Percentiles rank a stretch among this genome's conserved stretches.
Evolutionary conservation across 1,140 invertebrate genomes (phyloP).

Genomic region (Pogonus chalceus): DNA sequence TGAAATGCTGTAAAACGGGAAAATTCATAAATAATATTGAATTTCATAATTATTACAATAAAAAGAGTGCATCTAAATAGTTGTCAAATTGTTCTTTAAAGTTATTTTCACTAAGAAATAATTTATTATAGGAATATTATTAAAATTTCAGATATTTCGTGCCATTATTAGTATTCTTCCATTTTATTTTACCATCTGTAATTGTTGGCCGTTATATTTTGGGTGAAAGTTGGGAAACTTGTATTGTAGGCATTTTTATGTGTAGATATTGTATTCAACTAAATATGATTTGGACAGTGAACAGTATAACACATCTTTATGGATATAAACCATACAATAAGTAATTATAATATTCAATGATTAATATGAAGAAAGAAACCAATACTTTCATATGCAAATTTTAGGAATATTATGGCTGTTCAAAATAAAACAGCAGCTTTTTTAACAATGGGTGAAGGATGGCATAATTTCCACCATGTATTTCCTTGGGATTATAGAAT

Average conservation of each 20-base stretch:
- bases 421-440: constrained; percentile 45
- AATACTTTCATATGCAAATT: not conserved
- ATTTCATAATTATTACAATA: no score
- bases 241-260: constrained; percentile 48
- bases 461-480: constrained; percentile 74
- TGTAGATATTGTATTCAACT: constrained; percentile 59
- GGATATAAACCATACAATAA: constrained; percentile 57
- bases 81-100: no score
- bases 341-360: constrained; percentile 32
- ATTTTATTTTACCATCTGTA: constrained; percentile 60
- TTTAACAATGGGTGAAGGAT: constrained; percentile 50
- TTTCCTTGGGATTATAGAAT: constrained; percentile 65
- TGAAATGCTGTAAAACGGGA: not conserved
- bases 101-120: no score
- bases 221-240: constrained; percentile 49
- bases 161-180: constrained; percentile 49
- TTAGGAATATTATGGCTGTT: constrained; percentile 29
- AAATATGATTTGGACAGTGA: constrained; percentile 80
- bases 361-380: not conserved
- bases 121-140: no score
- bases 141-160: constrained; percentile 53
- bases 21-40: not conserved
- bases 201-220: constrained; percentile 59
- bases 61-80: no score
- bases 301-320: constrained; percentile 64